These are phyloP conservation scores for Camponotus floridanus DNA, from an alignment of 1,140 invertebrate genomes.

Conservation along the genomic window DNA sequence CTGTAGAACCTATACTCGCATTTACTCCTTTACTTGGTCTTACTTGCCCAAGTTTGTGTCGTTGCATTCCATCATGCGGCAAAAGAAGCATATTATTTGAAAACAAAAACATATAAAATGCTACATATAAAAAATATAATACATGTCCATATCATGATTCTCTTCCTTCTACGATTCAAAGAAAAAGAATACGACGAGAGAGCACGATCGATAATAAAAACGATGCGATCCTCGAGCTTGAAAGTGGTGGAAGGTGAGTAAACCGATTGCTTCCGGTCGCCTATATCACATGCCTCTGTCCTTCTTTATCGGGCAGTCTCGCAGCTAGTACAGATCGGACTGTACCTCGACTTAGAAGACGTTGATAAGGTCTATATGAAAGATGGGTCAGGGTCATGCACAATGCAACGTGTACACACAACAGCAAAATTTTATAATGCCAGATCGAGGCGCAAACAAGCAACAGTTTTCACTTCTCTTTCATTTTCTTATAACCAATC, in stretches of 20 bases:
- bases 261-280: slow-evolving; percentile 69
- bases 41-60: not conserved
- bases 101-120: not conserved
- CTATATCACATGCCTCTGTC: slow-evolving; percentile 53
- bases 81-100: not conserved
- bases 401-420: slow-evolving; percentile 77
- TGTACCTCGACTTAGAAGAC: slow-evolving; percentile 79
- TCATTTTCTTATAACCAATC: not conserved
- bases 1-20: slow-evolving; percentile 15
- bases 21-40: slow-evolving; percentile 6
- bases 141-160: not conserved
- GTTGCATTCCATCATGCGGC: not conserved
- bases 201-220: slow-evolving; percentile 11
- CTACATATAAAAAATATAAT: no score
- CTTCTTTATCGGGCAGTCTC: slow-evolving; percentile 53
- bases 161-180: not conserved
- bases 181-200: not conserved
- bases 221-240: slow-evolving; percentile 9
- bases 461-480: not conserved
- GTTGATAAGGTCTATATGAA: slow-evolving; percentile 79
- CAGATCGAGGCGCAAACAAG: slow-evolving; percentile 28
- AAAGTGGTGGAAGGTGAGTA: slow-evolving; percentile 44
- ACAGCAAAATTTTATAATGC: slow-evolving; percentile 69
- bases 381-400: slow-evolving; percentile 82
- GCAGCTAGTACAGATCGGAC: slow-evolving; percentile 69